Evolutionary conservation across 2,113 vertebrate genomes (phyloP), one percentile per base, ranked within the genome.

Genomic region (Pseudorhombus dupliciocellatus): DNA sequence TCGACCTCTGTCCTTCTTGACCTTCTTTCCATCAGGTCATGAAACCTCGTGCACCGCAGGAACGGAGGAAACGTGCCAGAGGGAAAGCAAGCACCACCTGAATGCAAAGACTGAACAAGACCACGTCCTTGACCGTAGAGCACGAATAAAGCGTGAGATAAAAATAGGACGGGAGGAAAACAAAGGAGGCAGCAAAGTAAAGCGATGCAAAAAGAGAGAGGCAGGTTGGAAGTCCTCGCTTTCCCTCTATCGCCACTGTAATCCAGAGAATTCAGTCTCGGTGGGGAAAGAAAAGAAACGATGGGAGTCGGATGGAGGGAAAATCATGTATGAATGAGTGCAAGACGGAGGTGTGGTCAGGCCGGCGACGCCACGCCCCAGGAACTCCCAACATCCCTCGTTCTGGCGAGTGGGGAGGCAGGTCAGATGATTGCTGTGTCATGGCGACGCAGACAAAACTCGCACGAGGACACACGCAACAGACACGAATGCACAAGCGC

Each of bases 341-440:
- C 24, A 61, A 80, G 84, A 55, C 0, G 56, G 44, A 85, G 92
- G 94, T 89, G 90, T 88, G 91, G 90, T 83, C 90, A 58, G 71
- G 87, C 75, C 80, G 1, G 21, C 20, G 68, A 81, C 85, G 85
- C 92, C 90, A 91, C 91, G 52, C 87, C 89, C 90, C 86, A 80
- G 92, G 90, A 82, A 90, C 91, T 88, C 84, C 82, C 22, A 71
- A 52, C 51, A 78, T 82, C 76, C 65, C 85, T 84, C 65, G 77
- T 92, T 80, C 62, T 77, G 90, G 91, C 83, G 82, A 88, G 94
- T 93, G 93, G 93, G 93, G 90, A 87, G 83, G 91, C 22, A 52
- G 92, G 94, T 96, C 96, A 95, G 95, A 95, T 95, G 95, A 95
- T 94, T 94, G 94, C 94, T 87, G 92, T 95, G 95, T 96, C 95